A percentile compares a stretch with the other conserved stretches of the same genome.
phyloP scores from a whole-genome alignment of 2,888 invertebrate species.

The Xestoiulus laeticollis region DNA sequence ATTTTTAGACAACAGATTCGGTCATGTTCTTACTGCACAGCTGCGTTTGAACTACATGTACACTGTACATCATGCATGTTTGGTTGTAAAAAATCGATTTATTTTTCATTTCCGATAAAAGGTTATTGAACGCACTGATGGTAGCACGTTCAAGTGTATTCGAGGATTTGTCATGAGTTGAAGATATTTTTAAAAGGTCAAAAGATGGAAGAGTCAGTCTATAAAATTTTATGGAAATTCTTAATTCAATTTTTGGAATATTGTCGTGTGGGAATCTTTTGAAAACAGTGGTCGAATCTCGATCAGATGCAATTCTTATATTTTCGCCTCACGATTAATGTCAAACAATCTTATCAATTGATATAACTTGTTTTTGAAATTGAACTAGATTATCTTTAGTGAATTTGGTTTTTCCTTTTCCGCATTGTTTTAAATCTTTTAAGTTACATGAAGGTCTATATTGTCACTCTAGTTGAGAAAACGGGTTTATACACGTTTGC shows the following conservation, averaged over 20 bases:
- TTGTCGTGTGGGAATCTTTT: neutral
- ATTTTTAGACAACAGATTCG: neutral
- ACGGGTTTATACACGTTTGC: neutral
- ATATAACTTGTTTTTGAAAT: constrained; percentile 28
- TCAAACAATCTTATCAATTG: constrained; percentile 22
- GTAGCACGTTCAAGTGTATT: neutral
- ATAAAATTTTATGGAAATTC: neutral
- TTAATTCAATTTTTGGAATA: neutral
- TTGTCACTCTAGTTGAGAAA: constrained; percentile 30
- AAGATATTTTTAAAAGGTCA: neutral
- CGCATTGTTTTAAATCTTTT: neutral
- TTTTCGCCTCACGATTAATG: neutral
- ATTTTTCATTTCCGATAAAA: constrained; percentile 15
- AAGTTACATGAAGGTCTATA: constrained; percentile 7
- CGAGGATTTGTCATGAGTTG: neutral
- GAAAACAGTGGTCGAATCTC: neutral
- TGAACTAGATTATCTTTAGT: constrained; percentile 28
- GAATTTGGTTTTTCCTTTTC: neutral
- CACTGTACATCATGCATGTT: neutral
- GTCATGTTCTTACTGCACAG: neutral
- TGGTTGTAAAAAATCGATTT: constrained; percentile 35
- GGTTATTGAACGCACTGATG: constrained; percentile 3
- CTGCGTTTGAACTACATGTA: neutral
- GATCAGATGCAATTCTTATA: neutral
- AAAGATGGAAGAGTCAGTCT: neutral